Evolutionary conservation across 2,797 vertebrate species (phyloP).

Genomic region (Limosa lapponica): DNA sequence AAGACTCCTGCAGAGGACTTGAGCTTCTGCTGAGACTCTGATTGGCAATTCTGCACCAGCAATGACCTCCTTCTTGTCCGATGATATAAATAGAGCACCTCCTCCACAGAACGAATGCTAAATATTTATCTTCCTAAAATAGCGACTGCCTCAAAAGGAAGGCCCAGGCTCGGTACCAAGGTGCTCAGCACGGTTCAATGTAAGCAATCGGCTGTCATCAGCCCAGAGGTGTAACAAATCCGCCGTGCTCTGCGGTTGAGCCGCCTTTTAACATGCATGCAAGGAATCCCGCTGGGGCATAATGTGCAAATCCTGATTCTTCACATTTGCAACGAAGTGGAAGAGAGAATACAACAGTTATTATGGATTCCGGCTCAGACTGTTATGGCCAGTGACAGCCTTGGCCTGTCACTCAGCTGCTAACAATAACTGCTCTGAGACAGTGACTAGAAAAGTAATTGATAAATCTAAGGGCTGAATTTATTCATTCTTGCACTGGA

Average conservation of each 20-base stretch:
- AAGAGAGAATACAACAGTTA: not conserved
- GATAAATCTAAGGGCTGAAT: not conserved
- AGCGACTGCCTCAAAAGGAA: not conserved
- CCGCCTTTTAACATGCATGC: fast-evolving
- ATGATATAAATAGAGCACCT: not conserved
- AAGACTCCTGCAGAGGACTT: not conserved
- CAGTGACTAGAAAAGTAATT: not conserved
- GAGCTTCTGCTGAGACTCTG: not conserved
- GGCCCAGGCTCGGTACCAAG: not conserved
- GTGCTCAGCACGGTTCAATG: fast-evolving
- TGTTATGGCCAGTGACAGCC: not conserved
- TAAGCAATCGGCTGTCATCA: not conserved
- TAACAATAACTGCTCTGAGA: not conserved
- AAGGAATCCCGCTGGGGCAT: not conserved
- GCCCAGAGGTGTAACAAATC: not conserved
- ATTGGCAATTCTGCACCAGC: not conserved
- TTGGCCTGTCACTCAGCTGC: not conserved
- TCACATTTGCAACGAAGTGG: not conserved
- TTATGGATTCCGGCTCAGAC: not conserved
- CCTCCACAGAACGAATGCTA: not conserved
- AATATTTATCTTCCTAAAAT: conserved; percentile 27
- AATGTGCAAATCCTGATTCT: not conserved
- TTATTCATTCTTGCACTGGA: not conserved
- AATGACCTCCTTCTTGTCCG: not conserved
- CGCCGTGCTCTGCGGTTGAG: fast-evolving